A percentile compares a stretch with the other conserved stretches of the same genome.
Conservation (phyloP, 1,140 invertebrate species). For the Rhagoletis zephyria region DNA sequence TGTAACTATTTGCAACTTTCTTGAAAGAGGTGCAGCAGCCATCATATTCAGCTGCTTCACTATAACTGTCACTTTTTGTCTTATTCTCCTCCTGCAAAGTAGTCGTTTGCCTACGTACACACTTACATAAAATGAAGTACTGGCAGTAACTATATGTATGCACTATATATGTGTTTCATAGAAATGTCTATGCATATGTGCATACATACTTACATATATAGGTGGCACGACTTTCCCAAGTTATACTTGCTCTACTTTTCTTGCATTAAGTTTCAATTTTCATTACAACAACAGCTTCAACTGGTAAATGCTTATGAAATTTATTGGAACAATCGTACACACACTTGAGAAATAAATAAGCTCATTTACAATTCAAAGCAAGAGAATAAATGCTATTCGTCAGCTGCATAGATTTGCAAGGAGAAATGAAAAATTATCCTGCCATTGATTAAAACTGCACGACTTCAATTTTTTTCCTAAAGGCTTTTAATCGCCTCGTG, state of each 20-base stretch:
- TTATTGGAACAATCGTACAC: neutral
- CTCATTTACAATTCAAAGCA: no score
- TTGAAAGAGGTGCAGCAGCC: neutral
- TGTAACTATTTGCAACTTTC: constrained; percentile 23
- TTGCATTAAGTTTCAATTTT: constrained; percentile 39
- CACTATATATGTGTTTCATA: no score
- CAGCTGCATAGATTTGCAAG: no score
- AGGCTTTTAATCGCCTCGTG: no score
- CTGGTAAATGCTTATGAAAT: neutral
- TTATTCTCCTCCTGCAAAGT: neutral
- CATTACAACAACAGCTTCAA: neutral
- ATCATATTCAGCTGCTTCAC: neutral
- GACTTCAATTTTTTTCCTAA: no score
- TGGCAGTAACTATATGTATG: no score
- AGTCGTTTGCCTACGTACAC: neutral
- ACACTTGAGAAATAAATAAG: neutral
- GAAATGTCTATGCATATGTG: no score
- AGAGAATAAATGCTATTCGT: no score
- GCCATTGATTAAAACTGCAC: no score
- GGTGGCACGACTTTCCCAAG: neutral
- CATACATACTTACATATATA: no score
- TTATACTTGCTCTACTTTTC: constrained; percentile 16
- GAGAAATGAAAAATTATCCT: no score
- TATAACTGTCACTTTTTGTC: neutral
- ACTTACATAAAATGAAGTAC: no score